Evolutionary conservation across 2,113 vertebrate species (phyloP).

Genomic region (Anarrhichthys ocellatus): DNA sequence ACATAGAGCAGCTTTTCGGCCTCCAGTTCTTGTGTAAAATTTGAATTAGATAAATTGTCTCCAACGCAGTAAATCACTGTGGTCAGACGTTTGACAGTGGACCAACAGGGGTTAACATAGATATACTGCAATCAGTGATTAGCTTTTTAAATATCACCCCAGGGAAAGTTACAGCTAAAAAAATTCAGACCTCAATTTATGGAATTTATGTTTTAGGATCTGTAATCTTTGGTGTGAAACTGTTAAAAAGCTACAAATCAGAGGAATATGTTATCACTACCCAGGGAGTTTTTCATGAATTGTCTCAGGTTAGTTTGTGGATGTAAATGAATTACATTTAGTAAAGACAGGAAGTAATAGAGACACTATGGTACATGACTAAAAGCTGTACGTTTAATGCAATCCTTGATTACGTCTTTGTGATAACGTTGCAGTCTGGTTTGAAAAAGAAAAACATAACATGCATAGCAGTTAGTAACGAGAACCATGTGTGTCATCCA

Average conservation of each 20-base stretch:
- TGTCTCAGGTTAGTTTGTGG: background rate
- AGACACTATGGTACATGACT: background rate
- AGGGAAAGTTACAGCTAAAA: slow-evolving; percentile 19
- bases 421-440: slow-evolving; percentile 1
- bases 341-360: slow-evolving; percentile 7
- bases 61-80: slow-evolving; percentile 24
- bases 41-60: slow-evolving; percentile 16
- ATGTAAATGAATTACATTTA: slow-evolving; percentile 32
- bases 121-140: background rate
- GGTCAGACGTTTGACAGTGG: slow-evolving; percentile 9
- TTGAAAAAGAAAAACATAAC: slow-evolving; percentile 47
- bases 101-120: background rate
- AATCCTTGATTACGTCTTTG: background rate
- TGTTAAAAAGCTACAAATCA: slow-evolving; percentile 6
- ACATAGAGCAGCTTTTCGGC: slow-evolving; percentile 14
- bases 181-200: slow-evolving; percentile 9
- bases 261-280: slow-evolving; percentile 2
- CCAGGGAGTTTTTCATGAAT: background rate
- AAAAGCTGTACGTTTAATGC: background rate
- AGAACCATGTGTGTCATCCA: slow-evolving; percentile 82
- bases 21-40: slow-evolving; percentile 5
- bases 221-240: slow-evolving; percentile 35
- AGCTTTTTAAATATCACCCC: slow-evolving; percentile 4
- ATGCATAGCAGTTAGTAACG: slow-evolving; percentile 69
- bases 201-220: slow-evolving; percentile 19